Conservation (phyloP, 2,888 invertebrate genomes). For the Parthenolecanium corni region DNA sequence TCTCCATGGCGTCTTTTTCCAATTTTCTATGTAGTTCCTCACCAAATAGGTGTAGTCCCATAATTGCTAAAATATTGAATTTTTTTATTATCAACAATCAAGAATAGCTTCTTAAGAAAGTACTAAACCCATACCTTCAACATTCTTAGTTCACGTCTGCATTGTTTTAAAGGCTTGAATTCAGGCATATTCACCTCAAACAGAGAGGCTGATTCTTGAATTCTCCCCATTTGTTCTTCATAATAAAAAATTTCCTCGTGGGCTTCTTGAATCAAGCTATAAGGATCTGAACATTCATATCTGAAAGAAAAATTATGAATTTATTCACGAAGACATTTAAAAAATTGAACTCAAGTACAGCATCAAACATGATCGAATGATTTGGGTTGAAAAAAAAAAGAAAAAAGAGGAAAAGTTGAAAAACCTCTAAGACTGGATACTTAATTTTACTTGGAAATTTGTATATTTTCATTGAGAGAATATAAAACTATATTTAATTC, state of each 20-base stretch:
- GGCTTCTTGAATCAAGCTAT: slow-evolving; percentile 62
- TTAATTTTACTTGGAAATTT: no score
- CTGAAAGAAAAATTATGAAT: slow-evolving; percentile 48
- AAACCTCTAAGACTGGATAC: no score
- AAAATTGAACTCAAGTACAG: no score
- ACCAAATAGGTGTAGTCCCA: slow-evolving; percentile 93
- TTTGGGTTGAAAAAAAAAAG: no score
- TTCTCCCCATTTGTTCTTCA: slow-evolving; percentile 73
- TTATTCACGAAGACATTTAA: neutral
- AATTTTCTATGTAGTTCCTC: slow-evolving; percentile 81
- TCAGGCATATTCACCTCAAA: slow-evolving; percentile 94
- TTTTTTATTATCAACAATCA: neutral
- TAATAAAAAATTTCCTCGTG: slow-evolving; percentile 64
- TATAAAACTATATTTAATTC: no score
- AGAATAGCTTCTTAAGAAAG: no score
- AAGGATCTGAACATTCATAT: slow-evolving; percentile 61
- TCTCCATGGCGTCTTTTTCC: slow-evolving; percentile 95
- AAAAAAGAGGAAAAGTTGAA: no score
- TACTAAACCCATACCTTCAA: slow-evolving; percentile 50
- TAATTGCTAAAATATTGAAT: slow-evolving; percentile 52
- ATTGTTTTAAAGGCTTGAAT: slow-evolving; percentile 82
- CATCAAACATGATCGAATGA: no score
- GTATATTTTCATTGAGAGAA: no score
- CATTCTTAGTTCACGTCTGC: slow-evolving; percentile 78
- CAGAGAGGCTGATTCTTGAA: slow-evolving; percentile 79